Evolutionary conservation across 2,113 vertebrate species (phyloP).

Genomic region (Apistogramma diplotaenia): DNA sequence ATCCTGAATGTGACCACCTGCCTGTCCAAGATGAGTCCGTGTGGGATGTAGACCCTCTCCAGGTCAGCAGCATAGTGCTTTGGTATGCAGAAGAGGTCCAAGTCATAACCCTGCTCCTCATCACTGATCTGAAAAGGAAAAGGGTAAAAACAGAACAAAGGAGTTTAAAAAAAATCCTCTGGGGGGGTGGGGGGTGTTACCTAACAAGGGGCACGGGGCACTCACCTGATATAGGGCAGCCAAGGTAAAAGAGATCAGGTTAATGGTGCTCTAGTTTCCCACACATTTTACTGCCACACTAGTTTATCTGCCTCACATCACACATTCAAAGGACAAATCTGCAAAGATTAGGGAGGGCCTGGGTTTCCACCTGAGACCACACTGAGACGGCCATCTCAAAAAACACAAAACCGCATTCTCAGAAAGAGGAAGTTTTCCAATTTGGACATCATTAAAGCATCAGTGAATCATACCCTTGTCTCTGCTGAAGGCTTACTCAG

Average conservation of each 20-base stretch:
- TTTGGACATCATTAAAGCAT: neutral
- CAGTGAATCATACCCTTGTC: neutral
- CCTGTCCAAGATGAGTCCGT: slow-evolving; percentile 98
- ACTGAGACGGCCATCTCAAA: neutral
- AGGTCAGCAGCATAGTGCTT: slow-evolving; percentile 92
- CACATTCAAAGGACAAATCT: neutral
- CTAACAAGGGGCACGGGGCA: neutral
- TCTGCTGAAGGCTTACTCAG: neutral
- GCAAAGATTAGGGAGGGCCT: neutral
- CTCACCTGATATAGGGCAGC: neutral
- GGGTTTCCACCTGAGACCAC: neutral
- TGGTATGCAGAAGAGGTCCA: slow-evolving; percentile 97
- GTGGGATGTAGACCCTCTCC: slow-evolving; percentile 96
- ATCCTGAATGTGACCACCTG: slow-evolving; percentile 55
- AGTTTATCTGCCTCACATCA: neutral
- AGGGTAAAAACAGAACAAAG: slow-evolving; percentile 29
- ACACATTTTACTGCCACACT: neutral
- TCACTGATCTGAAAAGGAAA: slow-evolving; percentile 87
- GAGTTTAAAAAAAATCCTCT: slow-evolving; percentile 16
- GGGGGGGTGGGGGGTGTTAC: neutral
- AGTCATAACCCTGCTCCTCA: slow-evolving; percentile 94
- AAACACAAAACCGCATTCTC: rapidly evolving
- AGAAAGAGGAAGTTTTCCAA: neutral
- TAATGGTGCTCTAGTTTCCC: neutral
- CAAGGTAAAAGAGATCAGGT: neutral